phyloP scores from a whole-genome alignment of 2,888 invertebrate genomes.

The Apomyelois bistriatella region DNA sequence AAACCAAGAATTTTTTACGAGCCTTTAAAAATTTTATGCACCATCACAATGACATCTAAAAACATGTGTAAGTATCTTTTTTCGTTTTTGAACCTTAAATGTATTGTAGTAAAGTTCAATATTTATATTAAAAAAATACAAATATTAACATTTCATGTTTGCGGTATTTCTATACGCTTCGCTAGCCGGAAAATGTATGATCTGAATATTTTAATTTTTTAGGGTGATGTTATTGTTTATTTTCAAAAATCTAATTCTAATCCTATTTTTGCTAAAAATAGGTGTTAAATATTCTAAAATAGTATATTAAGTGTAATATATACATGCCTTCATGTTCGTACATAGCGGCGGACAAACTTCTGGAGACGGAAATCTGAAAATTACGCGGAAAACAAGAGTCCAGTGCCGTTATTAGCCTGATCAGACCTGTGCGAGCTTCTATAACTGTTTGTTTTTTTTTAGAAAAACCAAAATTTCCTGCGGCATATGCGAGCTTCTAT shows the following conservation, averaged over 20 bases:
- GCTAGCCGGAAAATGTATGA: constrained; percentile 1
- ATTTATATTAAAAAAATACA: not conserved
- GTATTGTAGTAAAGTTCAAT: not conserved
- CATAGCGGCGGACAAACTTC: no score
- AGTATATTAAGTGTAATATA: no score
- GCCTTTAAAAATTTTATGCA: constrained; percentile 44
- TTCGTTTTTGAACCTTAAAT: not conserved
- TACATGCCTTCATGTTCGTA: no score
- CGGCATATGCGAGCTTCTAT: no score
- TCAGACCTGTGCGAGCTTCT: no score
- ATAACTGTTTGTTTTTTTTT: no score
- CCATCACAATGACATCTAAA: constrained; percentile 8
- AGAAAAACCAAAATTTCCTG: no score
- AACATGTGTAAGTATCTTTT: not conserved
- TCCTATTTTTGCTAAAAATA: no score
- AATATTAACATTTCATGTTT: constrained; percentile 1
- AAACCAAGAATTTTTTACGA: constrained; percentile 46
- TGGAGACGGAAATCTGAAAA: no score
- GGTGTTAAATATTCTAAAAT: no score
- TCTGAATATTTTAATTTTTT: constrained; percentile 8
- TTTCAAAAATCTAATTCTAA: not conserved
- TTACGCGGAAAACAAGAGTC: no score
- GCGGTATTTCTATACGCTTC: not conserved
- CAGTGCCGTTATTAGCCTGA: no score
- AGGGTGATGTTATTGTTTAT: not conserved